A percentile compares a stretch with the other conserved stretches of the same genome.
Conservation (phyloP, 2,888 invertebrate genomes). For the Leucophenga montana region DNA sequence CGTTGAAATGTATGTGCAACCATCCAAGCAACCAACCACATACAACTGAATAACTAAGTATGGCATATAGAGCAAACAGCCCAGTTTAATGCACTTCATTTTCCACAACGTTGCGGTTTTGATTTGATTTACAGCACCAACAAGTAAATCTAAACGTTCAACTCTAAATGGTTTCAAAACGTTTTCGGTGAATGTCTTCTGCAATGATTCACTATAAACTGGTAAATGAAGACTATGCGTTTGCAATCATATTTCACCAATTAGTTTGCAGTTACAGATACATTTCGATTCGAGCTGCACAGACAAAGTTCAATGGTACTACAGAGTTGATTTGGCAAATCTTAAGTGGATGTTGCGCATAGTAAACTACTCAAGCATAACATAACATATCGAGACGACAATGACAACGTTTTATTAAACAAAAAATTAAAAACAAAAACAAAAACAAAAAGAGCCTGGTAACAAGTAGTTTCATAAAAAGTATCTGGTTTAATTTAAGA, state of each 20-base stretch:
- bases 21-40: neutral
- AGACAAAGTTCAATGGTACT: constrained; percentile 58
- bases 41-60: neutral
- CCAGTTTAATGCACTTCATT: constrained; percentile 13
- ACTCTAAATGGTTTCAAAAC: neutral
- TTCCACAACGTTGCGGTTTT: no score
- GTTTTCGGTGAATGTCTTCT: constrained; percentile 12
- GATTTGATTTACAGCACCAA: no score
- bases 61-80: constrained; percentile 11
- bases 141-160: neutral
- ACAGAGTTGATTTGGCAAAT: neutral
- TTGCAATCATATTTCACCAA: no score
- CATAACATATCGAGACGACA: no score
- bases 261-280: neutral
- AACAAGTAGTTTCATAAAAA: no score
- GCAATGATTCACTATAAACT: neutral
- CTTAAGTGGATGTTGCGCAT: neutral
- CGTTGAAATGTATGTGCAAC: neutral
- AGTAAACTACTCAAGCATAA: no score
- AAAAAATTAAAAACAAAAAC: no score
- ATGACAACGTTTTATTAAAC: no score
- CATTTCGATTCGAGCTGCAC: neutral
- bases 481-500: no score
- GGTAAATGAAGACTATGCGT: neutral
- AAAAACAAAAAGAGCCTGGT: no score